Conservation (phyloP, 2,888 invertebrate genomes). For the Neuroscelio doddi region DNA sequence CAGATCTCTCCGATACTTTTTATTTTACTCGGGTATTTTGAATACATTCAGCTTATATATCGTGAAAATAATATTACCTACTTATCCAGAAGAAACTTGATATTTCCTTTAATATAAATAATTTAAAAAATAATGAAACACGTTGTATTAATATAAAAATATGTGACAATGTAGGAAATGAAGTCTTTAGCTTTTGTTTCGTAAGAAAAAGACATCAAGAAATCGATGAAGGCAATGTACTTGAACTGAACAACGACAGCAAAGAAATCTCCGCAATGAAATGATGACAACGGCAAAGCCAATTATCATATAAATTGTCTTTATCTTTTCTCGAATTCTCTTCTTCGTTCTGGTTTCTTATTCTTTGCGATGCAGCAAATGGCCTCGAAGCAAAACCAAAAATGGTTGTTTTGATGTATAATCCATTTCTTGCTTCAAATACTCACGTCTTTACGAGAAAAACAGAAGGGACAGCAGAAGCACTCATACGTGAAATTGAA, state of each 20-base stretch:
- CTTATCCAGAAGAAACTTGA: no score
- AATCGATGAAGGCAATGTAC: conserved; percentile 36
- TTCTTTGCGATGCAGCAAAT: conserved; percentile 34
- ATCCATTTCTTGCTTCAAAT: conserved; percentile 41
- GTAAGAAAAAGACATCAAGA: conserved; percentile 14
- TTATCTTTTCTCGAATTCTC: conserved; percentile 52
- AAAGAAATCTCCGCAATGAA: conserved; percentile 55
- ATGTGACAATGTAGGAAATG: conserved; percentile 4
- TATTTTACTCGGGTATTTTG: no score
- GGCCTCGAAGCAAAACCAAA: conserved; percentile 29
- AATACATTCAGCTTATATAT: no score
- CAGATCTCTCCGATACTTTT: no score
- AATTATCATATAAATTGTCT: conserved; percentile 68
- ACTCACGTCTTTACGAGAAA: conserved; percentile 41
- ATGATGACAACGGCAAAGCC: conserved; percentile 52
- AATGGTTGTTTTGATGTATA: conserved; percentile 45
- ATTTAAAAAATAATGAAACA: no score
- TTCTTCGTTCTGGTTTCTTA: conserved; percentile 26
- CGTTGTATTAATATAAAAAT: no score
- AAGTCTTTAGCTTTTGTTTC: conserved; percentile 13
- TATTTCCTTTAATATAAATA: no score
- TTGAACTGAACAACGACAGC: conserved; percentile 47
- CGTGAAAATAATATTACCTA: no score
- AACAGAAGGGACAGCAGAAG: conserved; percentile 26
- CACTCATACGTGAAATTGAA: conserved; percentile 37